Conservation (phyloP, 2,113 vertebrate species). For the Ursus arctos region DNA sequence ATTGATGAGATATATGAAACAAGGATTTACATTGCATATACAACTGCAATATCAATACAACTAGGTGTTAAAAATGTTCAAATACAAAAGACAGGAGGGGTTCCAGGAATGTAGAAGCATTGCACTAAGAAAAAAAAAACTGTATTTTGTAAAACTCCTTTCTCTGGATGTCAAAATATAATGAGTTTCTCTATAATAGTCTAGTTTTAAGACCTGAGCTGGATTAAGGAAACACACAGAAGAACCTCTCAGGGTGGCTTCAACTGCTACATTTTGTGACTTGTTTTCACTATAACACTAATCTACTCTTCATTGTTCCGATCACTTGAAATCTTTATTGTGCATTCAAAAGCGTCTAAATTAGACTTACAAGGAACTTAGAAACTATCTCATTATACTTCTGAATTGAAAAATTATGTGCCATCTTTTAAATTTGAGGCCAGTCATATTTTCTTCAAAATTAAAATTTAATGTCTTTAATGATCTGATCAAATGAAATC, state of each 20-base stretch:
- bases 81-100: neutral
- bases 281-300: neutral
- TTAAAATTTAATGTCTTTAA: constrained; percentile 28
- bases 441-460: constrained; percentile 53
- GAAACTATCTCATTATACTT: neutral
- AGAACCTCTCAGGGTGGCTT: neutral
- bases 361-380: neutral
- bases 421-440: neutral
- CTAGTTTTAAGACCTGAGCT: neutral
- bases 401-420: neutral
- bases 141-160: neutral
- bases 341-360: neutral
- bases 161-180: neutral
- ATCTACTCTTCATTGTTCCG: neutral
- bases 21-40: neutral
- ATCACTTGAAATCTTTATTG: constrained; percentile 16
- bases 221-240: neutral
- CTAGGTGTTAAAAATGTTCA: neutral
- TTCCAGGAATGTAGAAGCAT: neutral
- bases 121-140: neutral
- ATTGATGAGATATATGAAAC: neutral
- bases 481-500: neutral
- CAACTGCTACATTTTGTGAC: neutral
- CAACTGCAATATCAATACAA: neutral
- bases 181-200: neutral